A percentile compares a stretch with the other conserved stretches of the same genome.
Evolutionary conservation across 2,888 invertebrate genomes (phyloP).

Genomic region (Druceiella hillmani): DNA sequence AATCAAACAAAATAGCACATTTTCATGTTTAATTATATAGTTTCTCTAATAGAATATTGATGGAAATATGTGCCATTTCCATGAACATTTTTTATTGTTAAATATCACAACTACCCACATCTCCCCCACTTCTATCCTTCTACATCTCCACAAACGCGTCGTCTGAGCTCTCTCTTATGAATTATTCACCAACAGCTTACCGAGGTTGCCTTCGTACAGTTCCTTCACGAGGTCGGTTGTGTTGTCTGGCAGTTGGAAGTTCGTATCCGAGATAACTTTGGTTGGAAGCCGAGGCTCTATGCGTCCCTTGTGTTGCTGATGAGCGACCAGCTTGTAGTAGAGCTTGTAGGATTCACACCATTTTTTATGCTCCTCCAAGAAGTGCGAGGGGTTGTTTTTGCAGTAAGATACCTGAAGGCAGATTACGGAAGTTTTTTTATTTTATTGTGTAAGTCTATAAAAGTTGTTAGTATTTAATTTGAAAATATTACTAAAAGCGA

Average conservation of each 20-base stretch:
- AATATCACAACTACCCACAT: too few relatives aligned
- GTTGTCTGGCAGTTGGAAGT: conserved; percentile 35
- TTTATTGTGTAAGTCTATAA: background rate
- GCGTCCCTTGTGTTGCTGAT: conserved; percentile 55
- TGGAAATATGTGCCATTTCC: too few relatives aligned
- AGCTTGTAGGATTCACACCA: conserved; percentile 62
- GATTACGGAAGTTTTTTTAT: conserved; percentile 1
- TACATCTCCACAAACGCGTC: conserved; percentile 3
- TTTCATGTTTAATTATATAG: too few relatives aligned
- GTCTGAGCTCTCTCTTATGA: background rate
- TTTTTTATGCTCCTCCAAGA: conserved; percentile 44
- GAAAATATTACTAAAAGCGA: background rate
- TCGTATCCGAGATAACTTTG: conserved; percentile 32
- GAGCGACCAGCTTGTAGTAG: conserved; percentile 52
- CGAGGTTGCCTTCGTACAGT: conserved; percentile 45
- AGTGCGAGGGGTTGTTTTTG: conserved; percentile 44
- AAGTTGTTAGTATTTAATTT: background rate
- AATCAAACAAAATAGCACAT: too few relatives aligned
- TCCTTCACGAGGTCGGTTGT: conserved; percentile 45
- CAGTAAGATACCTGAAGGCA: conserved; percentile 52
- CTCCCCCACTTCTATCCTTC: conserved; percentile 1
- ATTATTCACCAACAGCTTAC: conserved; percentile 35
- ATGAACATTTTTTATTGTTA: too few relatives aligned
- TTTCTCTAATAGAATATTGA: too few relatives aligned
- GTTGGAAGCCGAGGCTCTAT: conserved; percentile 55